Conservation (phyloP, 92 coral and sea anemone species). For the Paragorgia papillata region DNA sequence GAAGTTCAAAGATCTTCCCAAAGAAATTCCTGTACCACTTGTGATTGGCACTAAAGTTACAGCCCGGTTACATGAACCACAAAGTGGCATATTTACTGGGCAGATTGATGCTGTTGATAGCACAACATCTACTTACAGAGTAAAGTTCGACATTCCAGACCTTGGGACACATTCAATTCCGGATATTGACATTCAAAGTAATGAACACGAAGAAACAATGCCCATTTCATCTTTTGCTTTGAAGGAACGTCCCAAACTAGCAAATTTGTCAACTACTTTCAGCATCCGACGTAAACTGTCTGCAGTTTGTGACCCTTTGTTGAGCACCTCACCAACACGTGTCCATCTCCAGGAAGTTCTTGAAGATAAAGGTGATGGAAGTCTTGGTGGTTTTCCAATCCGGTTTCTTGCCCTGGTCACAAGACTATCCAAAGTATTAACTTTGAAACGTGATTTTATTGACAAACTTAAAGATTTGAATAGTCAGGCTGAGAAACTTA, state of each 20-base stretch:
- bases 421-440: conserved; percentile 84
- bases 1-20: conserved; percentile 92
- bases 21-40: conserved; percentile 89
- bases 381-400: conserved; percentile 95
- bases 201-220: conserved; percentile 89
- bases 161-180: conserved; percentile 92
- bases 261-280: conserved; percentile 76
- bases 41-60: conserved; percentile 99
- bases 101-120: conserved; percentile 99
- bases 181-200: conserved; percentile 94
- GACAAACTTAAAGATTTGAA: conserved; percentile 91
- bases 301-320: conserved; percentile 66
- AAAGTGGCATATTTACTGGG: conserved; percentile 97
- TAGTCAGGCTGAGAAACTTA: conserved; percentile 95
- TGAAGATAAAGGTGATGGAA: conserved; percentile 69
- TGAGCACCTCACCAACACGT: conserved; percentile 86
- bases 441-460: conserved; percentile 90
- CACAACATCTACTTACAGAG: conserved; percentile 84
- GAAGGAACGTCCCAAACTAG: conserved; percentile 97
- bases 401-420: conserved; percentile 93
- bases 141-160: conserved; percentile 93
- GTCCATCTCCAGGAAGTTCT: conserved; percentile 16
- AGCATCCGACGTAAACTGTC: conserved; percentile 77
- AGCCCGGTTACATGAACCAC: conserved; percentile 88
- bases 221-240: conserved; percentile 89